phyloP scores from a whole-genome alignment of 2,888 invertebrate genomes.

The Troilus luridus region DNA sequence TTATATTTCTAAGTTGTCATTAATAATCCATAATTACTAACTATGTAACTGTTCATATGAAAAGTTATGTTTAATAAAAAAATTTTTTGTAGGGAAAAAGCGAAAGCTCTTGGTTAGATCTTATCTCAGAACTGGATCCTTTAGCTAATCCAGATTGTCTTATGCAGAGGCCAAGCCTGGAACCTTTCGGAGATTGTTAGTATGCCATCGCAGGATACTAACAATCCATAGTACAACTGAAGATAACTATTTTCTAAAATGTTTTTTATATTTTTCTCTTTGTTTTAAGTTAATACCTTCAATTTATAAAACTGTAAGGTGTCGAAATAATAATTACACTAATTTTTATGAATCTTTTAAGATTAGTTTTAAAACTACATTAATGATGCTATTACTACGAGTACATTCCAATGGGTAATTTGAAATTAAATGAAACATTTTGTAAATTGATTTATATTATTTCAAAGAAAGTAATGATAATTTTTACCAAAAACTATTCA shows the following conservation, averaged over 20 bases:
- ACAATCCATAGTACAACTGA: background rate
- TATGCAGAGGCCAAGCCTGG: conserved; percentile 67
- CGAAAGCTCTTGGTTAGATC: conserved; percentile 81
- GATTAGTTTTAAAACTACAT: background rate
- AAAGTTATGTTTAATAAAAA: background rate
- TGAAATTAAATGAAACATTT: background rate
- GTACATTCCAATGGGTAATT: background rate
- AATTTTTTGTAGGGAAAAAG: conserved; percentile 60
- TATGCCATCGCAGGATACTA: background rate
- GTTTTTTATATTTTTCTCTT: conserved; percentile 13
- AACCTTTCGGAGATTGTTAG: conserved; percentile 65
- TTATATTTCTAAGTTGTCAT: too few relatives aligned
- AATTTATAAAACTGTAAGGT: background rate
- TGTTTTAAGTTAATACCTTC: background rate
- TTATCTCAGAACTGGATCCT: conserved; percentile 95
- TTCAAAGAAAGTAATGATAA: background rate
- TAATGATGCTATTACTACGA: background rate
- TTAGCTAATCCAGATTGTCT: conserved; percentile 84
- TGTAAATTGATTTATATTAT: background rate
- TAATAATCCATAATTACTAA: background rate
- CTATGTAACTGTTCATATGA: background rate
- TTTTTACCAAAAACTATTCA: background rate
- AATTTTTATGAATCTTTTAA: conserved; percentile 8
- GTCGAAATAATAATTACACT: background rate
- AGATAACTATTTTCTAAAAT: conserved; percentile 35